Conservation (phyloP, 2,797 vertebrate genomes). For the Tarsius wallacei region DNA sequence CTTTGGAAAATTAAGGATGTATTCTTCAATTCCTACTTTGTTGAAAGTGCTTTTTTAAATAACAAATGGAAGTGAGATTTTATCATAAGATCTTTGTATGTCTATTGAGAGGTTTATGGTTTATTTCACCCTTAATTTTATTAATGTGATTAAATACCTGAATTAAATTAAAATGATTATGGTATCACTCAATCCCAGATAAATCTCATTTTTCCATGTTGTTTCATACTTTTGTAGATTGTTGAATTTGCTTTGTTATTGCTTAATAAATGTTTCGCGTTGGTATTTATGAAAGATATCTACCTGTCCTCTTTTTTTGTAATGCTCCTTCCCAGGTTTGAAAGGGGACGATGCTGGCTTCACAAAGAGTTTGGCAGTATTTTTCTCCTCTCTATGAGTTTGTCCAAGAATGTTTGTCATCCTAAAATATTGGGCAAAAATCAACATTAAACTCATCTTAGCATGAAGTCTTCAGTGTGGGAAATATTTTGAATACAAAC, state of each 20-base stretch:
- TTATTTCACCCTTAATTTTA: not conserved
- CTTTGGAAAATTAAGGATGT: not conserved
- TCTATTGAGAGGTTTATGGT: not conserved
- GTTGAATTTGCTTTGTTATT: not conserved
- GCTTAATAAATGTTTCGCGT: not conserved
- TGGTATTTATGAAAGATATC: not conserved
- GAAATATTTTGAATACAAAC: not conserved
- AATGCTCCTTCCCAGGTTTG: not conserved
- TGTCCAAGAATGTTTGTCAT: not conserved
- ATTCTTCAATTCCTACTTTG: not conserved
- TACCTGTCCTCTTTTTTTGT: not conserved
- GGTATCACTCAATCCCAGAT: not conserved
- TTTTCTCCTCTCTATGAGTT: not conserved
- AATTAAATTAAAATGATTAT: not conserved
- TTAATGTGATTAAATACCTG: constrained; percentile 11
- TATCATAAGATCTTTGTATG: not conserved
- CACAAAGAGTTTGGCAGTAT: not conserved
- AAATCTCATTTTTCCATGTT: not conserved
- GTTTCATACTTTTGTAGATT: not conserved
- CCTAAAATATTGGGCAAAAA: not conserved
- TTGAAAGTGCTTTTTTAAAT: not conserved
- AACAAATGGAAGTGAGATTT: not conserved
- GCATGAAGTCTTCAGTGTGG: not conserved
- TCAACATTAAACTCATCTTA: not conserved
- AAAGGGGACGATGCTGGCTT: not conserved